Conservation (phyloP, 2,888 invertebrate genomes). For the Lypha dubia region DNA sequence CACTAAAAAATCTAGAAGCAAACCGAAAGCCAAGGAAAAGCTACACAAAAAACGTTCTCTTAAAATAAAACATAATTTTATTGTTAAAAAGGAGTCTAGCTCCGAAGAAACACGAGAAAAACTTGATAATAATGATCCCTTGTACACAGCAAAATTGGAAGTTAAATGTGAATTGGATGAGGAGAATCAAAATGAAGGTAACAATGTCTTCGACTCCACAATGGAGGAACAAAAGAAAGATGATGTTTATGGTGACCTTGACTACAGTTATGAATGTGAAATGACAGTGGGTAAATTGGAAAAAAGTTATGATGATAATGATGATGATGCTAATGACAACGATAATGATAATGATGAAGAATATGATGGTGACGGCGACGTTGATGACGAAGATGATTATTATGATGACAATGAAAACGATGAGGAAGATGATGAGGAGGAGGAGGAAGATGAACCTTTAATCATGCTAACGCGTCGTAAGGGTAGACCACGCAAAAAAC, state of each 20-base stretch:
- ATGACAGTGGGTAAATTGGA: slow-evolving; percentile 19
- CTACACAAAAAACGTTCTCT: background rate
- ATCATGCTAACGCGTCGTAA: slow-evolving; percentile 55
- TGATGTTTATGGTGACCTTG: slow-evolving; percentile 24
- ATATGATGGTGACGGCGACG: slow-evolving; percentile 25
- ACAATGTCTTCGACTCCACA: background rate
- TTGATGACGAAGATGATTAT: slow-evolving; percentile 27
- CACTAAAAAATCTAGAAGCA: slow-evolving; percentile 37
- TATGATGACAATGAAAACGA: slow-evolving; percentile 52
- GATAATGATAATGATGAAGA: slow-evolving; percentile 32
- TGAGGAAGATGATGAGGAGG: slow-evolving; percentile 38
- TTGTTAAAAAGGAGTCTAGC: slow-evolving; percentile 24
- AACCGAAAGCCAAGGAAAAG: slow-evolving; percentile 33
- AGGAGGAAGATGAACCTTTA: slow-evolving; percentile 62
- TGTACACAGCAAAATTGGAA: slow-evolving; percentile 56
- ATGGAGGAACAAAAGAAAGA: slow-evolving; percentile 38
- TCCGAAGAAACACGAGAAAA: slow-evolving; percentile 31
- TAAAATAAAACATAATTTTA: slow-evolving; percentile 45
- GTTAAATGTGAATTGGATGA: slow-evolving; percentile 45
- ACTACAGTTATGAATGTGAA: slow-evolving; percentile 33
- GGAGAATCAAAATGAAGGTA: slow-evolving; percentile 16
- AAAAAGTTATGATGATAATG: slow-evolving; percentile 24
- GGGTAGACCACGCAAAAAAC: slow-evolving; percentile 51
- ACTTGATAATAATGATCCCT: slow-evolving; percentile 39
- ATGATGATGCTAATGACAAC: too few species aligned